Percentiles rank a stretch among this genome's conserved stretches.
These are phyloP conservation scores for Chaetodon auriga DNA, from an alignment of 2,113 vertebrate species.

Conservation along the genomic window DNA sequence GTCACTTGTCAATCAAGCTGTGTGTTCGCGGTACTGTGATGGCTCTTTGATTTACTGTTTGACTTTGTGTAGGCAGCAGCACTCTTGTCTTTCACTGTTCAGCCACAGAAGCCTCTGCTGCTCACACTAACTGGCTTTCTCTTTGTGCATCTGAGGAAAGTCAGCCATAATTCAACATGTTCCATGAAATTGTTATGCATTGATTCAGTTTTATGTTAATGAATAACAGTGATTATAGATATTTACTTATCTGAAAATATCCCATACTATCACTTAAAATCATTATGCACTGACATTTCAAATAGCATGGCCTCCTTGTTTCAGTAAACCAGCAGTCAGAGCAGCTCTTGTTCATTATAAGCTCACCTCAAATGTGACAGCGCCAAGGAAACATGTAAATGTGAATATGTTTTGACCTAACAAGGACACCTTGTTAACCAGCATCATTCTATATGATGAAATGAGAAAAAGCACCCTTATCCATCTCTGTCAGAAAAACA, in stretches of 20 bases:
- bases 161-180: neutral
- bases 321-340: neutral
- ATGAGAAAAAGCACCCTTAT: conserved; percentile 67
- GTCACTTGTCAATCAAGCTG: conserved; percentile 65
- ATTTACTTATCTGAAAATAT: neutral
- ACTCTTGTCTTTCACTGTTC: neutral
- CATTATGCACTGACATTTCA: neutral
- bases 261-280: neutral
- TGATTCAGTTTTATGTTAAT: neutral
- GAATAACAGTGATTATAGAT: neutral
- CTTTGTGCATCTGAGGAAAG: neutral
- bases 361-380: conserved; percentile 30
- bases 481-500: conserved; percentile 77
- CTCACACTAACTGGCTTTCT: too few relatives aligned
- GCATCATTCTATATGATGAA: conserved; percentile 70
- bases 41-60: conserved; percentile 44
- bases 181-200: neutral
- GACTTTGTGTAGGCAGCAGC: conserved; percentile 30
- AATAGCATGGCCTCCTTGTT: neutral
- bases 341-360: conserved; percentile 27
- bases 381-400: conserved; percentile 59
- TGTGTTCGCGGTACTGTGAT: conserved; percentile 21
- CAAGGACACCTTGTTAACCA: conserved; percentile 76
- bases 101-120: neutral
- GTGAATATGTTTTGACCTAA: conserved; percentile 65